Evolutionary conservation across 2,113 vertebrate species (phyloP).

Genomic region (Acanthisitta chloris): DNA sequence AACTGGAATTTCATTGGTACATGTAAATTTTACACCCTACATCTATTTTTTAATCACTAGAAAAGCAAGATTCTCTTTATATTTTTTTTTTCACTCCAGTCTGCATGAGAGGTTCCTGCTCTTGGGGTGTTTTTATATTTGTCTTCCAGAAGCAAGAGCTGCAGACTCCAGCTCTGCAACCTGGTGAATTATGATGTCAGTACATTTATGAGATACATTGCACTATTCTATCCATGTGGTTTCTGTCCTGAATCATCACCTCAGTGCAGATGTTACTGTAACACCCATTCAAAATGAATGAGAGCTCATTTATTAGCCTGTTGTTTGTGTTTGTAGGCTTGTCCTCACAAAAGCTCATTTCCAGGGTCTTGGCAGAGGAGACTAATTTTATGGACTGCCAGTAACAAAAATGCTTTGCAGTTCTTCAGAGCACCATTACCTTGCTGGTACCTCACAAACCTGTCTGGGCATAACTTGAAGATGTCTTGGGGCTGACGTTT

Average conservation of each 20-base stretch:
- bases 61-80: not conserved
- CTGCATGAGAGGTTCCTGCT: not conserved
- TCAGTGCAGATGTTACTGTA: not conserved
- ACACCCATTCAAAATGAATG: not conserved
- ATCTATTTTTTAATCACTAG: not conserved
- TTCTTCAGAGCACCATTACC: not conserved
- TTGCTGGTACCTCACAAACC: not conserved
- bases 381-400: not conserved
- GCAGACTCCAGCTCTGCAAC: not conserved
- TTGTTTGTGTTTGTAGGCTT: not conserved
- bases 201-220: not conserved
- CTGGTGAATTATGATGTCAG: not conserved
- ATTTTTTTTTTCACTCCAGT: not conserved
- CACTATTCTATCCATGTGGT: fast-evolving
- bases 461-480: not conserved
- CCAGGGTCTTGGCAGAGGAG: not conserved
- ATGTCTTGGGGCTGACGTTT: not conserved
- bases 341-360: not conserved
- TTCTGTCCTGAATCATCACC: not conserved
- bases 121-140: not conserved
- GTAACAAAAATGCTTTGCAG: not conserved
- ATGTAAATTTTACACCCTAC: not conserved
- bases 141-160: not conserved
- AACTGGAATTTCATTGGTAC: not conserved
- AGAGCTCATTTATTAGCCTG: not conserved